Percentiles rank a stretch among this genome's conserved stretches.
Conservation (phyloP, 2,113 vertebrate genomes). For the Hippoglossus stenolepis region DNA sequence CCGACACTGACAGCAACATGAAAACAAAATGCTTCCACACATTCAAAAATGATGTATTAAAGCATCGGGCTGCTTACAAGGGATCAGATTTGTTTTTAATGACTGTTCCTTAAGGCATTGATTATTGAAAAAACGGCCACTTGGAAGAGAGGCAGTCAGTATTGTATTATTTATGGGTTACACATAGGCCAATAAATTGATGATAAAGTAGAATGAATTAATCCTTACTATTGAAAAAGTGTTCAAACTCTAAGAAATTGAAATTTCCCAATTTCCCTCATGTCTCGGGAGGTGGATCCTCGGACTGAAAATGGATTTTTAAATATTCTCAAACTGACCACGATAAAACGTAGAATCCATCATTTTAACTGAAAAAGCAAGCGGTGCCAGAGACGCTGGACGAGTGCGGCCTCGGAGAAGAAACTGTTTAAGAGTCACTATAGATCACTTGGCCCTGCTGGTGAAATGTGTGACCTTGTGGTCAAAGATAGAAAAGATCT, state of each 20-base stretch:
- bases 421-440: neutral
- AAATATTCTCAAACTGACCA: neutral
- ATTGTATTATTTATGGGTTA: slow-evolving; percentile 25
- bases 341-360: neutral
- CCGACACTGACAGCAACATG: neutral
- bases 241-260: neutral
- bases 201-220: slow-evolving; percentile 15
- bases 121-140: slow-evolving; percentile 36
- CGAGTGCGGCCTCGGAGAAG: neutral
- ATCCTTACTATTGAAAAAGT: neutral
- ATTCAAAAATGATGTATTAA: neutral
- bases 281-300: neutral
- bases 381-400: neutral
- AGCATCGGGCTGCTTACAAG: slow-evolving; percentile 24
- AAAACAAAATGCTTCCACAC: neutral
- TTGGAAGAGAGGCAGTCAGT: neutral
- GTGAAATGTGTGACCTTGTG: neutral
- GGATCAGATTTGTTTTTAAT: slow-evolving; percentile 40
- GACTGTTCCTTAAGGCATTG: slow-evolving; percentile 45
- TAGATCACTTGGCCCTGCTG: neutral
- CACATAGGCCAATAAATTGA: neutral
- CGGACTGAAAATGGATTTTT: neutral
- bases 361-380: neutral
- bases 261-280: neutral
- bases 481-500: neutral